Percentiles rank a stretch among this genome's conserved stretches.
These are phyloP conservation scores for Lithophane ornitopus DNA, from an alignment of 2,888 invertebrate genomes.

Conservation along the genomic window DNA sequence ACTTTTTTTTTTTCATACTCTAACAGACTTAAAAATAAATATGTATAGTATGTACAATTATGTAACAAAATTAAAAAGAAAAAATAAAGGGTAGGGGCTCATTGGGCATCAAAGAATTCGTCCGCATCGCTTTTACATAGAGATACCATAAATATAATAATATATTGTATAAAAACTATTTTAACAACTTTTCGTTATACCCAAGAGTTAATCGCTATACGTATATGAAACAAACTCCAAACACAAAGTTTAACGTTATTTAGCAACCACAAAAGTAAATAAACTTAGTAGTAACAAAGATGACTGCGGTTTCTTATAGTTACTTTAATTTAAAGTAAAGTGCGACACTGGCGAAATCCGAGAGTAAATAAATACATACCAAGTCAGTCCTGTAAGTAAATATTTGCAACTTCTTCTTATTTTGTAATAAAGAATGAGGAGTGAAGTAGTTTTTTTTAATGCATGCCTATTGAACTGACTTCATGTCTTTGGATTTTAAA, in stretches of 20 bases:
- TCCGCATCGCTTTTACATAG: no score
- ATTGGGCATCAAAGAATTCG: no score
- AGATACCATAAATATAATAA: no score
- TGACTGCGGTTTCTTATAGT: slow-evolving; percentile 54
- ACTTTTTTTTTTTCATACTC: no score
- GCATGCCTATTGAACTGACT: not conserved
- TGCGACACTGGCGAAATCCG: slow-evolving; percentile 40
- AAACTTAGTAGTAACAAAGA: slow-evolving; percentile 40
- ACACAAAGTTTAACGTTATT: slow-evolving; percentile 9
- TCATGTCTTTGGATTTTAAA: not conserved
- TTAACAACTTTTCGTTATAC: not conserved
- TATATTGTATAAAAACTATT: not conserved
- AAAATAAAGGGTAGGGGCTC: no score
- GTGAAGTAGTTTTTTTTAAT: not conserved
- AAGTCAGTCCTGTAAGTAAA: slow-evolving; percentile 20
- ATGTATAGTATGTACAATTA: no score
- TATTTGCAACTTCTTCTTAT: slow-evolving; percentile 18
- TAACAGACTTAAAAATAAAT: no score
- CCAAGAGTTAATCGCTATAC: not conserved
- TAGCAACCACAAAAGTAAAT: slow-evolving; percentile 46
- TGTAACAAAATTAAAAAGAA: no score
- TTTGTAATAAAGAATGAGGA: not conserved
- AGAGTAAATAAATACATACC: slow-evolving; percentile 8
- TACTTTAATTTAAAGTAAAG: slow-evolving; percentile 29
- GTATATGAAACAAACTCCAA: not conserved